Evolutionary conservation across 2,113 vertebrate species (phyloP).

Genomic region (Takifugu bimaculatus): DNA sequence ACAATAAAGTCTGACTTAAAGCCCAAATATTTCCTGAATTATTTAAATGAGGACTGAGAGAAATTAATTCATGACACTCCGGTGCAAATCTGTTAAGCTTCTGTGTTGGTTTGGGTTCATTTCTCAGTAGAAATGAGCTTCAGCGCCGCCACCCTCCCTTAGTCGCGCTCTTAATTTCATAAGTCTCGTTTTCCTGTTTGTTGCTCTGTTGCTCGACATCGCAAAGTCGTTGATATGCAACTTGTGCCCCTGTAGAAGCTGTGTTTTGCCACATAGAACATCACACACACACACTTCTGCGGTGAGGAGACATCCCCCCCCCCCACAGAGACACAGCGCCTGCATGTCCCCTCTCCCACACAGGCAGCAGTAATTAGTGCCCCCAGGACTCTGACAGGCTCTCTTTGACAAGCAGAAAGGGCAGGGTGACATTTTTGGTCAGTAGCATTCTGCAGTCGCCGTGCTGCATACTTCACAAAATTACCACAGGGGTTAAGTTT

Average conservation of each 20-base stretch:
- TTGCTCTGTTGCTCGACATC: constrained; percentile 28
- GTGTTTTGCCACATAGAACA: constrained; percentile 41
- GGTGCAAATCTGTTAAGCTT: background rate
- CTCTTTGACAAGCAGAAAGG: constrained; percentile 69
- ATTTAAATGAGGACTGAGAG: background rate
- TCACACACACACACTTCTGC: constrained; percentile 11
- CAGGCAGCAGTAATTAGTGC: constrained; percentile 68
- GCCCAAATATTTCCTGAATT: background rate
- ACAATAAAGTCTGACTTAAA: no score
- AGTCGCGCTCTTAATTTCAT: constrained; percentile 7
- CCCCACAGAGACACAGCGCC: constrained; percentile 8
- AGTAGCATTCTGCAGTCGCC: constrained; percentile 41
- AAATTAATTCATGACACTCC: constrained; percentile 2
- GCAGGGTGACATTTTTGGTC: constrained; percentile 75
- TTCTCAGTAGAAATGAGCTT: constrained; percentile 10
- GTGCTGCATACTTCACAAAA: constrained; percentile 55
- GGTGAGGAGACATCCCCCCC: constrained; percentile 20
- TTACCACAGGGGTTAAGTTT: constrained; percentile 62
- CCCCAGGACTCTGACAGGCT: constrained; percentile 61
- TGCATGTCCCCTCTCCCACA: constrained; percentile 33
- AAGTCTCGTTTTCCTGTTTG: constrained; percentile 26
- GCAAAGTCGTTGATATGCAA: no score
- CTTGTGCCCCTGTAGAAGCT: constrained; percentile 50
- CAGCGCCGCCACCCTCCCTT: background rate
- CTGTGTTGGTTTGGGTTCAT: constrained; percentile 5